Percentiles rank a stretch among this genome's conserved stretches.
Conservation (phyloP, 2,888 invertebrate genomes). For the Meganola albula region DNA sequence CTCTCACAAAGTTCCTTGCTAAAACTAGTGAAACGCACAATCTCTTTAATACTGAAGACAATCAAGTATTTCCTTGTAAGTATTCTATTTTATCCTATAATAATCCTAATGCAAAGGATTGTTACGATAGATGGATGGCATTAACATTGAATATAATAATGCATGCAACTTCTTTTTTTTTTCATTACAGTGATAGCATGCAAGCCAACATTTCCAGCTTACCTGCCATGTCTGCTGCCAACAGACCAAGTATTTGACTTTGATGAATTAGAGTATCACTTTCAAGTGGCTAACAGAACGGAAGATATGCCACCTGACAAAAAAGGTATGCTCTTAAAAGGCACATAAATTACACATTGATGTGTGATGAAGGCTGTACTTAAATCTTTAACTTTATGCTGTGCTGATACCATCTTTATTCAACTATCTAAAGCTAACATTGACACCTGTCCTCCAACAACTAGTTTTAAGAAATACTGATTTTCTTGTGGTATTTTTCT, state of each 20-base stretch:
- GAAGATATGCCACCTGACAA: constrained; percentile 79
- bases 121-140: too few species aligned
- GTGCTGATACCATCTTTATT: too few species aligned
- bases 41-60: constrained; percentile 93
- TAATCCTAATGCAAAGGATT: too few species aligned
- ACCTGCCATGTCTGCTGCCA: constrained; percentile 90
- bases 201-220: constrained; percentile 89
- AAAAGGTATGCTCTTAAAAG: too few species aligned
- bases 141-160: too few species aligned
- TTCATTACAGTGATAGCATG: constrained; percentile 88
- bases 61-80: constrained; percentile 91
- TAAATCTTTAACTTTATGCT: too few species aligned
- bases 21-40: constrained; percentile 95
- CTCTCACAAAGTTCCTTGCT: constrained; percentile 94
- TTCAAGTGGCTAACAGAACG: constrained; percentile 81
- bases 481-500: too few species aligned
- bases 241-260: constrained; percentile 97
- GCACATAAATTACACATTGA: too few species aligned
- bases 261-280: constrained; percentile 88
- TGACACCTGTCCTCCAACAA: too few species aligned
- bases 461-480: too few species aligned
- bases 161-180: background rate
- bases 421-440: too few species aligned
- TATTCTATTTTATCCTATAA: constrained; percentile 16
- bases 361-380: too few species aligned